These are phyloP conservation scores for Antitype chi DNA, from an alignment of 2,888 invertebrate species.

Conservation along the genomic window DNA sequence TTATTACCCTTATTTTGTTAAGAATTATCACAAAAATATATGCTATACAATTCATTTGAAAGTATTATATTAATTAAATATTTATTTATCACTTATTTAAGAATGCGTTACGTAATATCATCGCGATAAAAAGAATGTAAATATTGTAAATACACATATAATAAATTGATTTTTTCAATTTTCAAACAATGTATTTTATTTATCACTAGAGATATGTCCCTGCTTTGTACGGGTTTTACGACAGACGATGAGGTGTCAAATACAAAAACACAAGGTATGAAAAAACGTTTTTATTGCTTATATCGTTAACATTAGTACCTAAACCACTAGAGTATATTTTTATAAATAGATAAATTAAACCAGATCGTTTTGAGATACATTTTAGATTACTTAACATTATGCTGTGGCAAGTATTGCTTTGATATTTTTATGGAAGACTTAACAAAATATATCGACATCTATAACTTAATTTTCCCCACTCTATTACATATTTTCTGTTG, in stretches of 20 bases:
- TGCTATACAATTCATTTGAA: not conserved
- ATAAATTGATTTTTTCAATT: conserved; percentile 13
- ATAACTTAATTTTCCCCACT: not conserved
- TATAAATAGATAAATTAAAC: conserved; percentile 29
- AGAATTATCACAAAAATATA: no score
- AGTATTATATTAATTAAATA: conserved; percentile 3
- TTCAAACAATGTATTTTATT: not conserved
- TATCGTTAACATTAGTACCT: conserved; percentile 7
- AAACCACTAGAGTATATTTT: conserved; percentile 7
- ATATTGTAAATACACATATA: conserved; percentile 14
- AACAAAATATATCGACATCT: conserved; percentile 2
- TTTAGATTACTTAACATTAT: not conserved
- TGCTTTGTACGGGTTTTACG: no score
- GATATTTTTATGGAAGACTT: conserved; percentile 21
- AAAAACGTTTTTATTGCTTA: conserved; percentile 29
- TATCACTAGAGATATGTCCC: no score
- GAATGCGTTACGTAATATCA: conserved; percentile 2
- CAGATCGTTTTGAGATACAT: not conserved
- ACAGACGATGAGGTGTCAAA: not conserved
- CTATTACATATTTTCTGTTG: not conserved
- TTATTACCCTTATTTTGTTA: no score
- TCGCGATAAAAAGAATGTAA: not conserved
- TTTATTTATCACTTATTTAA: conserved; percentile 15
- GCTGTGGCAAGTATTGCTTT: not conserved
- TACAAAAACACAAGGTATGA: not conserved